Base-by-base conservation (phyloP, 2,797 vertebrate species). In the Phrynocephalus vlangalii region DNA sequence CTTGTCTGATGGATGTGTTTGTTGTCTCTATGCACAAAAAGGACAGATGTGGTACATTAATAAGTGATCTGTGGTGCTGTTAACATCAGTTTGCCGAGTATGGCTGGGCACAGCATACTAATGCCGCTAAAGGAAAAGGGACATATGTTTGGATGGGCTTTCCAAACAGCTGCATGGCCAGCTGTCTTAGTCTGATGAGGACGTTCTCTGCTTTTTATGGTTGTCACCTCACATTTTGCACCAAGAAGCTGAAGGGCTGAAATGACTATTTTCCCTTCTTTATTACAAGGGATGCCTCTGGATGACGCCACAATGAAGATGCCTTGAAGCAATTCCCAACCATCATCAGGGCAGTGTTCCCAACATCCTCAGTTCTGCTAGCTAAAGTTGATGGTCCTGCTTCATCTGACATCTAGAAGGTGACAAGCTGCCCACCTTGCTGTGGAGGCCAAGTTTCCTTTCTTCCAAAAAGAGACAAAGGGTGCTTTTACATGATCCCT, bases 61-160 rank as follows among this genome's bases (percentile, higher is more conserved):
- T 87, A 94, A 84, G 76, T 81, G 63, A 86, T 88, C 63, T 86
- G 82, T 66, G 72, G 63, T 84, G 87, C 91, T 72, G 11, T 67
- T 91, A 90, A 89, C 87, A 71, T 20, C 50, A 83, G 80, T 88
- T 82, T 87, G 28, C 67, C 86, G 89, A 84, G 82, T 91, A 85
- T 85, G 92, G 52, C 72, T 26, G 84, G 56, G 76, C 2, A 83
- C 86, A 24, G 85, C 83, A 88, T 88, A 85, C 87, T 85, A 88
- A 85, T 88, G 67, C 87, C 28, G 5, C 71, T 22, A n/a, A 68
- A 82, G 77, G 89, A 85, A 90, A 73, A 88, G 4, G 0, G 7
- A 1, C 1, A 8, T 87, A 84, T 38, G 83, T 88, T 91, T 24
- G 90, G 78, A 86, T 68, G 11, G 82, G 66, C 50, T 82, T 92